phyloP scores from a whole-genome alignment of 1,140 invertebrate genomes.

The Solen grandis region DNA sequence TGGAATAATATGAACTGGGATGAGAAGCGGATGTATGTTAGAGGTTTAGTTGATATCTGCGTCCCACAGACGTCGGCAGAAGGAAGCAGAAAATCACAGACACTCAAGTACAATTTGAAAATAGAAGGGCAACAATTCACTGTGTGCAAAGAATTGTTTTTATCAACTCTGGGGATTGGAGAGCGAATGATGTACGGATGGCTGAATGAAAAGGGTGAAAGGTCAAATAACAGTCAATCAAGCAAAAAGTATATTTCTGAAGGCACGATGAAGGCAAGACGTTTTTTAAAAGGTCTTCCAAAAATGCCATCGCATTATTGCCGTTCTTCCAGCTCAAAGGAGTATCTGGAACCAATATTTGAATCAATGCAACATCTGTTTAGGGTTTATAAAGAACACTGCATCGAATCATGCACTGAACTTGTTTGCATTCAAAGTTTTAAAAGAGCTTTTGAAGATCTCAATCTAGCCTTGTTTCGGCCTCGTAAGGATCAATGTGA shows the following conservation, averaged over 20 bases:
- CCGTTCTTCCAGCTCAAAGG: not conserved
- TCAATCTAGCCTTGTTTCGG: not conserved
- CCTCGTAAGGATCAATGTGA: slow-evolving; percentile 4
- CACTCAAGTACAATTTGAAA: no score
- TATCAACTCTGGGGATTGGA: no score
- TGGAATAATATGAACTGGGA: no score
- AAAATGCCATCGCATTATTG: slow-evolving; percentile 23
- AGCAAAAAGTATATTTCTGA: not conserved
- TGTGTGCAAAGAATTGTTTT: no score
- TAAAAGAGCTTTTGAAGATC: not conserved
- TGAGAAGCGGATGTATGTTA: no score
- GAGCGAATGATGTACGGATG: not conserved
- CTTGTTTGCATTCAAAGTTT: not conserved
- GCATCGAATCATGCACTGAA: not conserved
- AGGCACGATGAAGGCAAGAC: not conserved
- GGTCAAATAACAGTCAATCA: not conserved
- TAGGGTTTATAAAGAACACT: not conserved
- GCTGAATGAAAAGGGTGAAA: not conserved
- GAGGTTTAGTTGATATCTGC: no score
- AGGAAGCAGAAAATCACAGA: no score
- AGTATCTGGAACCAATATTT: slow-evolving; percentile 2
- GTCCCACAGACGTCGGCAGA: no score
- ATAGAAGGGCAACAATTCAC: no score
- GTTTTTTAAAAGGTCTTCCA: not conserved
- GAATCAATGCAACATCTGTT: no score